phyloP scores from a whole-genome alignment of 2,797 vertebrate species.

The Nyctalus aviator region DNA sequence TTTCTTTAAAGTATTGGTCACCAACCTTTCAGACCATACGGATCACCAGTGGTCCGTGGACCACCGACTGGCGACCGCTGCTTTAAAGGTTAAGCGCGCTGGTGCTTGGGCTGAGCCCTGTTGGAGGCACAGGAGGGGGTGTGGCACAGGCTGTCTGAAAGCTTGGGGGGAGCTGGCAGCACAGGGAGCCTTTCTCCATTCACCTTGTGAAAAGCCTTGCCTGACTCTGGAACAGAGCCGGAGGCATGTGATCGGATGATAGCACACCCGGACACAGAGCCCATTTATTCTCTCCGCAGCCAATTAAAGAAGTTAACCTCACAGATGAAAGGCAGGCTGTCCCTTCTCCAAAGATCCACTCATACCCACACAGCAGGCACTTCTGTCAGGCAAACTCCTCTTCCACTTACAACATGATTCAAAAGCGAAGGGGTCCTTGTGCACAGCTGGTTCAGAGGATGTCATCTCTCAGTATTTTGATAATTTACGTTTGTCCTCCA shows the following conservation, averaged over 20 bases:
- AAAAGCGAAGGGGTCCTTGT: neutral
- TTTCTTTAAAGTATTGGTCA: neutral
- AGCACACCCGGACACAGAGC: neutral
- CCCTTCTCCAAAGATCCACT: neutral
- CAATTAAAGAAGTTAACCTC: neutral
- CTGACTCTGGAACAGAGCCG: neutral
- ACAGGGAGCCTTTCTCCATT: neutral
- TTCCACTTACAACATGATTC: neutral
- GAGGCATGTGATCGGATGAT: slow-evolving; percentile 26
- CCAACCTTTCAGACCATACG: no score
- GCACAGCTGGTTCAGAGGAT: neutral
- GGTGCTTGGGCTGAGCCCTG: neutral
- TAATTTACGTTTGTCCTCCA: neutral
- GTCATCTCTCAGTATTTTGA: neutral
- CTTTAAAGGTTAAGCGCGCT: neutral
- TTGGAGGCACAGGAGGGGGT: neutral
- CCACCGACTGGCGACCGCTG: no score
- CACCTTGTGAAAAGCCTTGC: neutral
- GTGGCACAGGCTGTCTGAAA: neutral
- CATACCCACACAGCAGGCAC: neutral
- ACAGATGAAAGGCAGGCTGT: neutral
- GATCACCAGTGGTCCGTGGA: no score
- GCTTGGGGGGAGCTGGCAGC: neutral
- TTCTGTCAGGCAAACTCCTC: neutral
- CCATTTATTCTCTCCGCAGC: neutral